Conservation (phyloP, 2,797 vertebrate genomes). For the Gadopsis marmoratus region DNA sequence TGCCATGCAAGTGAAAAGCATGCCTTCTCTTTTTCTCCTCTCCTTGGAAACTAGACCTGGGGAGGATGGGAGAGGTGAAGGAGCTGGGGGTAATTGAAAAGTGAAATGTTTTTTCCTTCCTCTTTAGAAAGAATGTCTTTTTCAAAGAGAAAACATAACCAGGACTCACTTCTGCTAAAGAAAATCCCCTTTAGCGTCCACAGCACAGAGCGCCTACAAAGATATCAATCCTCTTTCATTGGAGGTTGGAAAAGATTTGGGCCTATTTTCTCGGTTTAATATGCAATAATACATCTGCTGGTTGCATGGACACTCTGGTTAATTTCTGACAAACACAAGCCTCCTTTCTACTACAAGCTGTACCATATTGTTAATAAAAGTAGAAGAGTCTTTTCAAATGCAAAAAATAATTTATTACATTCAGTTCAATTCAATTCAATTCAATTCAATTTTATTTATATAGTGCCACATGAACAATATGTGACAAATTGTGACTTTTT, state of each 20-base stretch:
- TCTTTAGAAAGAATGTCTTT: conserved; percentile 80
- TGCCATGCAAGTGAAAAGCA: conserved; percentile 78
- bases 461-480: neutral
- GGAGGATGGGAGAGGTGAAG: conserved; percentile 86
- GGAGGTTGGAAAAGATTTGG: conserved; percentile 47
- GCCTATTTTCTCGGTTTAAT: conserved; percentile 69
- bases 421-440: no score
- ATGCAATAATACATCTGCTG: conserved; percentile 23
- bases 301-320: conserved; percentile 20
- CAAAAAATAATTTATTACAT: neutral
- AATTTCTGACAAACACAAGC: conserved; percentile 21
- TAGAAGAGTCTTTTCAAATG: conserved; percentile 7
- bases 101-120: conserved; percentile 81
- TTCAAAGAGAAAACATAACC: conserved; percentile 80
- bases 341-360: conserved; percentile 5
- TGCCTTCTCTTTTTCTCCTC: conserved; percentile 72
- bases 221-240: conserved; percentile 63
- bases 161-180: conserved; percentile 64
- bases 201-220: conserved; percentile 58
- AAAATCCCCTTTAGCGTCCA: conserved; percentile 58
- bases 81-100: conserved; percentile 88
- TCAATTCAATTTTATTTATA: no score
- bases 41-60: conserved; percentile 89
- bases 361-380: conserved; percentile 13
- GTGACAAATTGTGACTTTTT: neutral